Evolutionary conservation across 1,140 invertebrate genomes (phyloP), one percentile per base, ranked within the genome.

Genomic region (Diorhabda elongata): DNA sequence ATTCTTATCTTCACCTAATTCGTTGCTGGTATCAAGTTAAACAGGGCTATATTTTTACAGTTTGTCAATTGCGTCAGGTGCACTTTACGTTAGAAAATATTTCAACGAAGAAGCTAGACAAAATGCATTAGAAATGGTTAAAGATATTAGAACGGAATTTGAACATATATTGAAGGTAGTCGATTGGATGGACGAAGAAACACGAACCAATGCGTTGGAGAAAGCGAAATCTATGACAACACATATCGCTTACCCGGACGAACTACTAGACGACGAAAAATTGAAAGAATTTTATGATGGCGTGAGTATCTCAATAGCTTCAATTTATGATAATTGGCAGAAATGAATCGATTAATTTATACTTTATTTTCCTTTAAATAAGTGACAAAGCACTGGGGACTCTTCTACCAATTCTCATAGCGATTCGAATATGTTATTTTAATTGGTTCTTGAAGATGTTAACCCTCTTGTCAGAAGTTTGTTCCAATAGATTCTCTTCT

Each of bases 101-200:
- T 87, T 86, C 76, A 78, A 85, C 66, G 83, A 84, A 71, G 81
- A 81, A 42, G 82, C 84, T 2, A 82, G 84, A 70, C 80, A 81
- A 57, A 83, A 81, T 64, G 89, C 89, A 3, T 76, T 87, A 62
- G 85, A 87, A 68, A 90, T 92, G 88, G 89, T 91, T 3, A 72
- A 79, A 60, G 87, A 86, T 74, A 88, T 93, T 26, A 81, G 87
- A 56, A 75, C 83, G 9, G 86, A 90, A 62, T 85, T 87, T 58
- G 72, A 82, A 7, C 77, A 82, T 58, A 83, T 90, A 2, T 75
- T 93, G 0, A 80, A 86, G 52, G 83, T 86, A 69, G 85, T 87
- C 6, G 85, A 88, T 57, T 92, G 91, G 91, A 88, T 92, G 85
- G 90, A 92, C 73, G 80, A 84, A 4, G 81, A 84, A 43, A 92